phyloP scores from a whole-genome alignment of 2,888 invertebrate species.

The Diplolepis rosae region DNA sequence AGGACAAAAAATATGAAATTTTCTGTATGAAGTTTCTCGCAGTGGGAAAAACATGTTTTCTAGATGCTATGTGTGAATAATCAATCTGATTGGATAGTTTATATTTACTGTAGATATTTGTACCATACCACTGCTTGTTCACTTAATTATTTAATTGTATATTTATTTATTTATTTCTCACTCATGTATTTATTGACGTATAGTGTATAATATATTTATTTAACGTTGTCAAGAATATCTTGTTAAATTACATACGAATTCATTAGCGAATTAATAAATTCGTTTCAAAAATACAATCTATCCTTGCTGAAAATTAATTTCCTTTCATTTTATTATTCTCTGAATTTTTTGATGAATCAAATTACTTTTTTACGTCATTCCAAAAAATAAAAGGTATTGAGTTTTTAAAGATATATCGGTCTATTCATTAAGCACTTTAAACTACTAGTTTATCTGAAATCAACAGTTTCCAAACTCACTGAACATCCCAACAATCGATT shows the following conservation, averaged over 20 bases:
- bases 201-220: constrained; percentile 24
- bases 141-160: constrained; percentile 1
- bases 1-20: constrained; percentile 16
- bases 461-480: neutral
- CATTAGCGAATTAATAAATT: constrained; percentile 27
- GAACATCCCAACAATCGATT: constrained; percentile 8
- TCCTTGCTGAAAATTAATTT: too few relatives aligned
- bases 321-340: neutral
- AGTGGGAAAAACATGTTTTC: constrained; percentile 15
- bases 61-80: constrained; percentile 28
- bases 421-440: neutral
- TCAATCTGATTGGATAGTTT: constrained; percentile 24
- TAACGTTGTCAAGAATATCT: constrained; percentile 11
- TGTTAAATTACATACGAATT: constrained; percentile 20
- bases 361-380: too few relatives aligned
- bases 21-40: constrained; percentile 24
- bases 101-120: constrained; percentile 29
- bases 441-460: neutral
- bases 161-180: constrained; percentile 20
- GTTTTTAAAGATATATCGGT: too few relatives aligned
- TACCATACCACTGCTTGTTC: constrained; percentile 31
- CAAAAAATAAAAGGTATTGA: too few relatives aligned
- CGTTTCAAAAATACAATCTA: constrained; percentile 32
- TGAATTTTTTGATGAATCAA: too few relatives aligned
- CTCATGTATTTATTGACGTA: constrained; percentile 26